These are phyloP conservation scores for Caenorhabditis tropicalis DNA, from an alignment of 1,140 invertebrate genomes.

Conservation along the genomic window DNA sequence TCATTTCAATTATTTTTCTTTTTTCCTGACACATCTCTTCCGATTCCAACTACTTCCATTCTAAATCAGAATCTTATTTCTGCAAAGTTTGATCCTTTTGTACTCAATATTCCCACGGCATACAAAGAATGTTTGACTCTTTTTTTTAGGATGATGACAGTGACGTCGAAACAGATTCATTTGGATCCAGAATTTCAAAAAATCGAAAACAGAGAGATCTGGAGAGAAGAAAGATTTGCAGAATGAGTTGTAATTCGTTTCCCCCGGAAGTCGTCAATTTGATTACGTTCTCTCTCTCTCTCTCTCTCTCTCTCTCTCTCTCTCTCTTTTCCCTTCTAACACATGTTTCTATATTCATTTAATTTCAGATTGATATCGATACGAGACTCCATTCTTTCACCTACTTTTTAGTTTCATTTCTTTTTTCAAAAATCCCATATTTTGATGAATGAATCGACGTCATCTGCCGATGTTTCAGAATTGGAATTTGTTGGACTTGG, in stretches of 20 bases:
- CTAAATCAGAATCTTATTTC: neutral
- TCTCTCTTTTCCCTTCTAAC: neutral
- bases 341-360: neutral
- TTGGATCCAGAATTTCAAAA: neutral
- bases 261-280: neutral
- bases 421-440: neutral
- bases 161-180: neutral
- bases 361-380: neutral
- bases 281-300: neutral
- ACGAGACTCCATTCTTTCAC: neutral
- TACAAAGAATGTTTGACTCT: neutral
- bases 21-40: too few relatives aligned
- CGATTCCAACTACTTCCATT: neutral
- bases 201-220: too few relatives aligned
- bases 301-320: neutral
- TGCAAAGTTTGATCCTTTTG: neutral
- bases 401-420: neutral
- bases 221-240: neutral
- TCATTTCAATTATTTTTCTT: too few relatives aligned
- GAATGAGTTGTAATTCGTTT: neutral
- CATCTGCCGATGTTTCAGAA: neutral
- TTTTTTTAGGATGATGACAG: neutral
- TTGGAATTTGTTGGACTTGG: neutral
- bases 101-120: neutral
- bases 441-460: conserved; percentile 27